Percentiles rank a stretch among this genome's conserved stretches.
These are phyloP conservation scores for Lasiurus borealis DNA, from an alignment of 2,113 vertebrate species.

Conservation along the genomic window DNA sequence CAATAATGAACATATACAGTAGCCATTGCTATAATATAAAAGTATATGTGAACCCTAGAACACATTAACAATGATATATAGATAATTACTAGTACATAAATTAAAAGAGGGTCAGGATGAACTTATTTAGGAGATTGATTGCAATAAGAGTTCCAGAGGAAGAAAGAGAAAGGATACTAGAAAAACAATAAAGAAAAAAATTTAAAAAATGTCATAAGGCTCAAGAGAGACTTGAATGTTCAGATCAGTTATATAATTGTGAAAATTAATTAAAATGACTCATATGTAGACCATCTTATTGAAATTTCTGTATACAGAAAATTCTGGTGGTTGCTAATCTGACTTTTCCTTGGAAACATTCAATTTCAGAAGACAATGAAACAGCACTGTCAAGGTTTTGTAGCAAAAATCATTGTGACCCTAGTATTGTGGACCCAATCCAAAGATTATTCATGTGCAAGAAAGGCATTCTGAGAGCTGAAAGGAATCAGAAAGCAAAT, in stretches of 20 bases:
- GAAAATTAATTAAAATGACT: background rate
- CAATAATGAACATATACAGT: background rate
- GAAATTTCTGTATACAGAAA: conserved; percentile 46
- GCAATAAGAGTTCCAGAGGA: background rate
- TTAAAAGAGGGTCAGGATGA: background rate
- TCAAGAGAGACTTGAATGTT: background rate
- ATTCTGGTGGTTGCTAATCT: conserved; percentile 2
- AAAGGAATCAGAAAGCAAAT: conserved; percentile 54
- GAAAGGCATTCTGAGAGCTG: conserved; percentile 30
- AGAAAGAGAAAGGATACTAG: background rate
- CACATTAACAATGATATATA: background rate
- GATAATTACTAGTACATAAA: background rate
- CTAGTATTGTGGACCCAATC: background rate
- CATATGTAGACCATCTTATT: conserved; percentile 28
- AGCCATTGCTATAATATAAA: background rate
- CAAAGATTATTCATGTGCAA: conserved; percentile 26
- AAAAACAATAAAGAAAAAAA: background rate
- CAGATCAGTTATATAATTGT: background rate
- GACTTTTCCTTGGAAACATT: conserved; percentile 36
- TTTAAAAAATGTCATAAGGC: background rate
- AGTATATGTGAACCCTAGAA: background rate
- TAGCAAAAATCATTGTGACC: conserved; percentile 29
- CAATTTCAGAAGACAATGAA: conserved; percentile 49
- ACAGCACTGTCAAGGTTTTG: background rate
- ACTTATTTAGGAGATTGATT: background rate